Evolutionary conservation across 2,888 invertebrate genomes (phyloP), one percentile per base, ranked within the genome.

Genomic region (Drosophila paramelanica): DNA sequence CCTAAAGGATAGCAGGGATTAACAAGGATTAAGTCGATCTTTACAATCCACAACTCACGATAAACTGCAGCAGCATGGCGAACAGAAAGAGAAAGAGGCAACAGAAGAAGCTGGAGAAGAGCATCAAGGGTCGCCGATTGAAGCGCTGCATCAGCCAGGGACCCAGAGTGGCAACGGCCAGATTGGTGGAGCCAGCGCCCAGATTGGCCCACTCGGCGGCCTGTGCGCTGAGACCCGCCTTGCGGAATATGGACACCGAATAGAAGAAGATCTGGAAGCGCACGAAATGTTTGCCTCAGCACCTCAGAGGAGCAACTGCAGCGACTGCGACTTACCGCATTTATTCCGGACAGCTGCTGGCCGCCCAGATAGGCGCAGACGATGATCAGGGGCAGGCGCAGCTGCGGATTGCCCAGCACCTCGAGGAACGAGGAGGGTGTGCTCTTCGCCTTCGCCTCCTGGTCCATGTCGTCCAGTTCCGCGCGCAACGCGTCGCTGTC

Each of bases 321-420:
- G 1, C 27, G 20, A 39, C 10, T 3, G 13, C 13, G 66, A 93
- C 94, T 93, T 91, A 97, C 97, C 71, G 97, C 97, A 92, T 98
- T 98, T 67, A 98, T 97, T 50, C 98, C 98, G 76, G 96, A 96
- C 65, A 97, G 94, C 92, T 98, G 98, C 92, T 98, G 98, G 0
- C 98, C 97, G 13, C 95, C 95, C 53, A 90, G 81, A 93, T 96
- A 94, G 64, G 95, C 93, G 85, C 96, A 95, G 3, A 96, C 95
- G 61, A 98, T 94, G 46, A 96, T 91, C 41, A 98, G 91, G 0
- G 98, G 96, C 88, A 97, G 93, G 8, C 94, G 91, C 23, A 96
- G 92, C 3, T 93, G 89, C 0, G 92, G 93, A 70, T 95, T 94
- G 7, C 81, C 90, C 14, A 96, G 68, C 43, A 96, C 94, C 20